Evolutionary conservation across 2,888 invertebrate genomes (phyloP).

Genomic region (Drosophila mulleri): DNA sequence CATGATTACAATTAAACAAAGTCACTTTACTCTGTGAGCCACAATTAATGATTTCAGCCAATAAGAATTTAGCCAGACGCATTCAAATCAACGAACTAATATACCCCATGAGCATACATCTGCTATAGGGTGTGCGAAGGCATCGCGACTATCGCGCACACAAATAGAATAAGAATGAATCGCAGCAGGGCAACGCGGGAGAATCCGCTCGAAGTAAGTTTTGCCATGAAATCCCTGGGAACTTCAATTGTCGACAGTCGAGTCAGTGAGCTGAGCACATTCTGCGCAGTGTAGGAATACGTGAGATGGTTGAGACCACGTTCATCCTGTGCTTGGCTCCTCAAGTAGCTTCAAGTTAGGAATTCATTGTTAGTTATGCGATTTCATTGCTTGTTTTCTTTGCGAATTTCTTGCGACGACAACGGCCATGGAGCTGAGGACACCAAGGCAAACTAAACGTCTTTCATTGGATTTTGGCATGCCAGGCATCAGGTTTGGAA

Average conservation of each 20-base stretch:
- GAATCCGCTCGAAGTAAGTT: constrained; percentile 60
- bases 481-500: constrained; percentile 72
- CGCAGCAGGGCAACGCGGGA: constrained; percentile 21
- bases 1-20: too few relatives aligned
- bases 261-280: constrained; percentile 28
- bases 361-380: constrained; percentile 77
- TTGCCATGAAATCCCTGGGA: constrained; percentile 65
- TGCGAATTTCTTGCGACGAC: constrained; percentile 66
- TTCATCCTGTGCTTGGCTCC: constrained; percentile 56
- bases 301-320: constrained; percentile 62
- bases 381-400: constrained; percentile 80
- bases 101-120: background rate
- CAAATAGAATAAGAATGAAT: constrained; percentile 71
- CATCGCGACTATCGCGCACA: constrained; percentile 65
- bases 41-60: too few relatives aligned
- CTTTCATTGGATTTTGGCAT: constrained; percentile 79
- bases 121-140: background rate
- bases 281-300: constrained; percentile 48
- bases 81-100: too few relatives aligned
- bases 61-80: too few relatives aligned
- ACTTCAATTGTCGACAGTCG: constrained; percentile 54
- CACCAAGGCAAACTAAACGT: constrained; percentile 69
- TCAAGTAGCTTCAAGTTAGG: constrained; percentile 74
- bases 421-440: constrained; percentile 29
- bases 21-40: too few relatives aligned